Percentiles rank a stretch among this genome's conserved stretches.
Conservation (phyloP, 2,797 vertebrate species). For the Molothrus aeneus region DNA sequence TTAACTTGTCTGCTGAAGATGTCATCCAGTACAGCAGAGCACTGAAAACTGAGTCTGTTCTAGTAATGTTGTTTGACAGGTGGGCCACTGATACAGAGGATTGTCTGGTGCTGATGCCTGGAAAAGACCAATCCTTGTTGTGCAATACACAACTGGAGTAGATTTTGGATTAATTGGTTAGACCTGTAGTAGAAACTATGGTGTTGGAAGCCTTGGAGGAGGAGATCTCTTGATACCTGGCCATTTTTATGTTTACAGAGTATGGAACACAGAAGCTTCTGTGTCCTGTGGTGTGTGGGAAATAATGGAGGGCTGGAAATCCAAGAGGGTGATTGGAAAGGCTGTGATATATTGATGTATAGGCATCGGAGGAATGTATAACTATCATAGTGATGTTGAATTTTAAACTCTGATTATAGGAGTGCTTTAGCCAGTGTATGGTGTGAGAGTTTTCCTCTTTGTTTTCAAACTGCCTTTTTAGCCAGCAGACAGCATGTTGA, state of each 20-base stretch:
- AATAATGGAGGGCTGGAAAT: not conserved
- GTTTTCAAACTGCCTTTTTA: not conserved
- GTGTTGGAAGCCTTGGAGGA: not conserved
- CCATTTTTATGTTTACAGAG: rapidly evolving
- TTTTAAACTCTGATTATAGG: not conserved
- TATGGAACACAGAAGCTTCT: not conserved
- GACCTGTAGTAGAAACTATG: not conserved
- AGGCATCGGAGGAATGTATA: not conserved
- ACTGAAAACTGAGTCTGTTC: not conserved
- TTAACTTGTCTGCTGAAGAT: not conserved
- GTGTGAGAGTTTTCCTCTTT: not conserved
- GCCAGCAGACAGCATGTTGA: not conserved
- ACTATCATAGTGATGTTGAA: not conserved
- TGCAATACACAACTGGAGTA: not conserved
- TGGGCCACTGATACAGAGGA: not conserved
- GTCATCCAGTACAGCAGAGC: not conserved
- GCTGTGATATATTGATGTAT: not conserved
- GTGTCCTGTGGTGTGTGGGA: not conserved
- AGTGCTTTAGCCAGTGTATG: not conserved
- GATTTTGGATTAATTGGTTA: not conserved
- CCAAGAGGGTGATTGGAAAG: not conserved
- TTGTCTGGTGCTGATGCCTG: not conserved
- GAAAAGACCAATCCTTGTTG: not conserved
- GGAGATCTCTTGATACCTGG: not conserved
- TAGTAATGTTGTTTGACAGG: not conserved